Evolutionary conservation across 1,140 invertebrate species (phyloP).

Genomic region (Heterodera schachtii): DNA sequence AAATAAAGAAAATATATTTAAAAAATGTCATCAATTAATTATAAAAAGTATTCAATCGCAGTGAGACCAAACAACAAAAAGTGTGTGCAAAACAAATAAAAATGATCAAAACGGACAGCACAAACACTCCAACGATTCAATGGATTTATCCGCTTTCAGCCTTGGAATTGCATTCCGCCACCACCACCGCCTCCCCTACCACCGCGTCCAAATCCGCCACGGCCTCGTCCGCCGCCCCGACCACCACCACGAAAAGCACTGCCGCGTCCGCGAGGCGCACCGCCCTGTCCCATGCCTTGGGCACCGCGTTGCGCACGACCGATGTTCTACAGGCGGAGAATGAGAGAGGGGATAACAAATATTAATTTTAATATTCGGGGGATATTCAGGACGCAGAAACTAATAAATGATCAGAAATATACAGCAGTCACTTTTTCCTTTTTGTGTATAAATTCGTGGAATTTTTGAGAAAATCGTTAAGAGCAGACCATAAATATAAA

Average conservation of each 20-base stretch:
- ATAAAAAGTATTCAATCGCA: too few species aligned
- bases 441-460: too few species aligned
- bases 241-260: constrained; percentile 55
- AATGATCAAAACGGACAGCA: background rate
- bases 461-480: too few species aligned
- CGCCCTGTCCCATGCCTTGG: constrained; percentile 63
- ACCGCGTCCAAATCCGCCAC: constrained; percentile 47
- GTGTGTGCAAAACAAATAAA: background rate
- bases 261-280: constrained; percentile 55
- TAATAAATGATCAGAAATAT: too few species aligned
- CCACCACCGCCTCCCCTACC: constrained; percentile 24
- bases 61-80: constrained; percentile 12
- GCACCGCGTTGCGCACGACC: constrained; percentile 63
- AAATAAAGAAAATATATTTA: too few species aligned
- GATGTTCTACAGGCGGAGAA: constrained; percentile 70
- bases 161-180: constrained; percentile 31
- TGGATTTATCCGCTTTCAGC: background rate
- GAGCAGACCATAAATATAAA: too few species aligned
- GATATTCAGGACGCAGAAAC: too few species aligned
- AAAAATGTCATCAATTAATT: too few species aligned
- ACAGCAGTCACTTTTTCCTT: too few species aligned
- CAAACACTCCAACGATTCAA: too few species aligned
- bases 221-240: constrained; percentile 32
- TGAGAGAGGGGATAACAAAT: background rate
- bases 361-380: constrained; percentile 1